Percentiles rank a stretch among this genome's conserved stretches.
Conservation (phyloP, 2,113 vertebrate species). For the Sitta europaea region DNA sequence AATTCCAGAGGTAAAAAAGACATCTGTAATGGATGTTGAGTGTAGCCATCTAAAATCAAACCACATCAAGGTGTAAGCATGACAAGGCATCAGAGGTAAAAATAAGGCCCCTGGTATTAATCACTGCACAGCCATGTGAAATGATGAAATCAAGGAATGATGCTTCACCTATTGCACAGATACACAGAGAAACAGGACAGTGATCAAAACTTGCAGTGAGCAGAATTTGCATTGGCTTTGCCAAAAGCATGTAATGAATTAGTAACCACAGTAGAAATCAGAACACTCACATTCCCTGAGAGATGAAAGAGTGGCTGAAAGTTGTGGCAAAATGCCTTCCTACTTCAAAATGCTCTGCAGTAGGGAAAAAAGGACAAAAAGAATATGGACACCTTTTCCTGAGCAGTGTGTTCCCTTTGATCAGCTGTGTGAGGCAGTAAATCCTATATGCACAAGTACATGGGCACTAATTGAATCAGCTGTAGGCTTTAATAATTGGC, state of each 20-base stretch:
- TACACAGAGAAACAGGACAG: background rate
- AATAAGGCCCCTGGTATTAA: background rate
- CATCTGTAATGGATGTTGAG: background rate
- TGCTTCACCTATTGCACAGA: background rate
- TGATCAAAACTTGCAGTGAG: background rate
- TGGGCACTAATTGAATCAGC: slow-evolving; percentile 42
- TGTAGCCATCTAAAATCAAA: background rate
- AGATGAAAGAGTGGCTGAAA: slow-evolving; percentile 39
- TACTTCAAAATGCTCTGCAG: background rate
- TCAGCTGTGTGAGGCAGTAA: slow-evolving; percentile 22
- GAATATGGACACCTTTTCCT: slow-evolving; percentile 22
- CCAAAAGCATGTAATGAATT: slow-evolving; percentile 45
- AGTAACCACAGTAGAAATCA: slow-evolving; percentile 19
- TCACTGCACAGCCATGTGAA: background rate
- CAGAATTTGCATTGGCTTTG: slow-evolving; percentile 16
- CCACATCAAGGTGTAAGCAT: background rate
- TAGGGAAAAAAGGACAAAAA: background rate
- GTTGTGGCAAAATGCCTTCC: slow-evolving; percentile 24
- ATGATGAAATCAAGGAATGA: background rate
- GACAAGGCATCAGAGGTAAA: background rate
- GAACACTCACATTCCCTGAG: background rate
- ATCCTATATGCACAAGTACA: slow-evolving; percentile 9
- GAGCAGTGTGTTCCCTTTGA: slow-evolving; percentile 32
- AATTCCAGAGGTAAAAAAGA: background rate
- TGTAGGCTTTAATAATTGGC: slow-evolving; percentile 34